Percentiles rank a stretch among this genome's conserved stretches.
These are phyloP conservation scores for Helleia helle DNA, from an alignment of 2,888 invertebrate species.

Conservation along the genomic window DNA sequence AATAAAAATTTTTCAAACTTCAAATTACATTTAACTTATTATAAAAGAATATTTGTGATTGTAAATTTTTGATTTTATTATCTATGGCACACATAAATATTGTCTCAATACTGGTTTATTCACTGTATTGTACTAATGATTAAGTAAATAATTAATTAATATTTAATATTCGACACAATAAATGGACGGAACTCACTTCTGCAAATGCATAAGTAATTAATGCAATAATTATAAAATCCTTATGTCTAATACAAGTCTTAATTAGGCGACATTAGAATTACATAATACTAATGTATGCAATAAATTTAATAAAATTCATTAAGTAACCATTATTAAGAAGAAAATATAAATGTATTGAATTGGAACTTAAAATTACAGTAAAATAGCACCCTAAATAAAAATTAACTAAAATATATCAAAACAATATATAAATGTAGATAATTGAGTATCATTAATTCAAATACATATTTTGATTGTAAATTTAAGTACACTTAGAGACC, in stretches of 20 bases:
- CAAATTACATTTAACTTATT: no score
- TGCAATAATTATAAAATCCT: background rate
- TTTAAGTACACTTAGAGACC: constrained; percentile 6
- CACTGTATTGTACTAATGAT: constrained; percentile 4
- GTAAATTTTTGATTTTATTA: no score
- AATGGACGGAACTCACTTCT: constrained; percentile 1
- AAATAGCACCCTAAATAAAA: constrained; percentile 4
- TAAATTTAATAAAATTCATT: background rate
- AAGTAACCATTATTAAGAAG: background rate
- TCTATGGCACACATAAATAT: constrained; percentile 1
- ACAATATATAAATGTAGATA: background rate
- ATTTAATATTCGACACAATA: background rate
- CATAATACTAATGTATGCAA: background rate
- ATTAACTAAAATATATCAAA: background rate
- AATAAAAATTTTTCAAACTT: no score
- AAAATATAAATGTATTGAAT: background rate
- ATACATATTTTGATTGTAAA: background rate
- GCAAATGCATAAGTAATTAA: background rate
- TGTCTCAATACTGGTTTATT: constrained; percentile 1
- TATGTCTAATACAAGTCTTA: background rate
- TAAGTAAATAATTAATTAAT: background rate
- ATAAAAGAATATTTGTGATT: no score
- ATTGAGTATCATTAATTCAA: background rate
- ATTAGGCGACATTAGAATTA: background rate
- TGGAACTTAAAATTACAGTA: background rate